Evolutionary conservation across 2,888 invertebrate species (phyloP).

Genomic region (Leucania comma): DNA sequence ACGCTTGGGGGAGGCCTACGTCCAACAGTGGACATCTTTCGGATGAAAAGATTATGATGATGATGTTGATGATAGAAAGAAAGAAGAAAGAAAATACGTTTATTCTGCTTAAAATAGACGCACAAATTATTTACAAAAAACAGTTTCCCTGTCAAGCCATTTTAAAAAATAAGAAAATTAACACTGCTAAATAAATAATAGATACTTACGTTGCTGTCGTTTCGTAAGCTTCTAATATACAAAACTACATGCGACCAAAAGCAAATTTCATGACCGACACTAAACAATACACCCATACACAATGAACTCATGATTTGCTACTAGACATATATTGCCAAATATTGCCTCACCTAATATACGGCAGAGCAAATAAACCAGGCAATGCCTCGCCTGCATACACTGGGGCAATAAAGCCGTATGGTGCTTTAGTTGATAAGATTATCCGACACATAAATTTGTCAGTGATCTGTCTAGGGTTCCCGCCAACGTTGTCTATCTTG

Average conservation of each 20-base stretch:
- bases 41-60: too few relatives aligned
- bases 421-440: conserved; percentile 80
- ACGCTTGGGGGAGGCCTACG: too few relatives aligned
- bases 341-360: conserved; percentile 47
- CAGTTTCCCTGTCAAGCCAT: too few relatives aligned
- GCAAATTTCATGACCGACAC: too few relatives aligned
- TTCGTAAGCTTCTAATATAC: neutral
- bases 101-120: too few relatives aligned
- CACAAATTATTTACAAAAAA: too few relatives aligned
- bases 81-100: too few relatives aligned
- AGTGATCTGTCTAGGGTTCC: conserved; percentile 76
- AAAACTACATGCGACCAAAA: neutral
- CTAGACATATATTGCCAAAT: conserved; percentile 37
- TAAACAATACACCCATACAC: neutral
- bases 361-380: conserved; percentile 42
- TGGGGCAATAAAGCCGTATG: conserved; percentile 81
- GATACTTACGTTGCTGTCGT: too few relatives aligned
- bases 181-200: too few relatives aligned
- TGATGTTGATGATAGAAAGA: too few relatives aligned
- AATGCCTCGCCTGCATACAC: conserved; percentile 56
- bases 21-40: too few relatives aligned
- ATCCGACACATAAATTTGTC: conserved; percentile 87
- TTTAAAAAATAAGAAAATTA: too few relatives aligned
- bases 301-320: neutral
- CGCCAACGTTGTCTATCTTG: conserved; percentile 66